phyloP scores from a whole-genome alignment of 2,888 invertebrate genomes.

The Parascotia fuliginaria region DNA sequence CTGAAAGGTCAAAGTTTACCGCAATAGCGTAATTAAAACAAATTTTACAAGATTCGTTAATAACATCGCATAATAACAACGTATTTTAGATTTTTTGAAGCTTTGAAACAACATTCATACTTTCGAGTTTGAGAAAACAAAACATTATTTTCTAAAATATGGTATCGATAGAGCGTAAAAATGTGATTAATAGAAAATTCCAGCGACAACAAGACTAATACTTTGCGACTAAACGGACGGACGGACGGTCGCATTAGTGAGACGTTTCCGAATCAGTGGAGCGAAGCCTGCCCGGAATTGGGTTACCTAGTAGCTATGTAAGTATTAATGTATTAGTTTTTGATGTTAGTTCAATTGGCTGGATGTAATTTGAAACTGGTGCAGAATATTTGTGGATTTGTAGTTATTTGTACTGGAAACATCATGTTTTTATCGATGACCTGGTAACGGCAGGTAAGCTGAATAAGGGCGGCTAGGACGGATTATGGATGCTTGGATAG shows the following conservation, averaged over 20 bases:
- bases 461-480: too few relatives aligned
- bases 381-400: not conserved
- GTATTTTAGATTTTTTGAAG: too few relatives aligned
- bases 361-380: conserved; percentile 10
- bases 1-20: too few relatives aligned
- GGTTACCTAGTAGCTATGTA: conserved; percentile 27
- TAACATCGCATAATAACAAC: too few relatives aligned
- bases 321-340: conserved; percentile 30
- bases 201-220: conserved; percentile 25
- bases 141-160: conserved; percentile 22
- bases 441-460: too few relatives aligned
- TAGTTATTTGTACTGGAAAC: too few relatives aligned
- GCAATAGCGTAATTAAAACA: too few relatives aligned
- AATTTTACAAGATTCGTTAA: too few relatives aligned
- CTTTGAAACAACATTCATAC: not conserved
- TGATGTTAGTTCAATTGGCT: conserved; percentile 35
- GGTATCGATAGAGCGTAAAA: conserved; percentile 17
- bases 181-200: conserved; percentile 35
- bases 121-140: conserved; percentile 3
- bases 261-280: conserved; percentile 46
- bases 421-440: too few relatives aligned
- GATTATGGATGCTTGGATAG: too few relatives aligned
- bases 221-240: conserved; percentile 22
- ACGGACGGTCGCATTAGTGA: conserved; percentile 39
- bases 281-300: conserved; percentile 38